Evolutionary conservation across 2,113 vertebrate species (phyloP).

Genomic region (Mirounga angustirostris): DNA sequence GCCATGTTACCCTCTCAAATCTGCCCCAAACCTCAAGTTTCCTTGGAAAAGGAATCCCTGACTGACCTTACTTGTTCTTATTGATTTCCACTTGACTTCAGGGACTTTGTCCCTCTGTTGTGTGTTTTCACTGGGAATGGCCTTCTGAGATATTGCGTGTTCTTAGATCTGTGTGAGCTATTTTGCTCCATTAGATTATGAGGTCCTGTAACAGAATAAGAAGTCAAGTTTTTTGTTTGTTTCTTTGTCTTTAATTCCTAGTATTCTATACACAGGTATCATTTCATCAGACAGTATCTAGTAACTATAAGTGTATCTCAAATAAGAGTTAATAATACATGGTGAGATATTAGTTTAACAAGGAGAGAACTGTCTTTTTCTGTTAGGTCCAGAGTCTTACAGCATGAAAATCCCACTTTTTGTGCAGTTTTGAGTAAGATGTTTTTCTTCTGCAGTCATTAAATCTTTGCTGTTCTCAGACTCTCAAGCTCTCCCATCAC

Average conservation of each 20-base stretch:
- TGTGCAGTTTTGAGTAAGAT: not conserved
- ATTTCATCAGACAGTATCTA: not conserved
- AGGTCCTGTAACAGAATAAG: not conserved
- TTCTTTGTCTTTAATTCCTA: constrained; percentile 39
- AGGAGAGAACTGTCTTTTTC: not conserved
- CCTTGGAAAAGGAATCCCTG: not conserved
- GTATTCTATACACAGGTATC: not conserved
- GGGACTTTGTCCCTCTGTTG: not conserved
- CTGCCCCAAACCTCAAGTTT: not conserved
- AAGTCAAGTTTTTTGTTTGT: constrained; percentile 1
- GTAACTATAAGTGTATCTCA: not conserved
- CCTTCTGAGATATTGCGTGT: not conserved
- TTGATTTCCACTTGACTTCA: not conserved
- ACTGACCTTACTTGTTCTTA: not conserved
- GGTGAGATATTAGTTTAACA: constrained; percentile 4
- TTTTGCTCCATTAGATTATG: not conserved
- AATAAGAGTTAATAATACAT: not conserved
- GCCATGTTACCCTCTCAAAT: not conserved
- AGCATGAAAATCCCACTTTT: not conserved
- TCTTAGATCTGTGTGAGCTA: not conserved
- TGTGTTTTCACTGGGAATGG: not conserved
- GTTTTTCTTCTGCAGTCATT: not conserved
- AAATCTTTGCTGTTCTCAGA: constrained; percentile 42
- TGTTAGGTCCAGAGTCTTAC: not conserved
- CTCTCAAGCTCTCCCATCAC: not conserved